A percentile compares a stretch with the other conserved stretches of the same genome.
These are phyloP conservation scores for Aphelinus certus DNA, from an alignment of 1,140 invertebrate species.

Conservation along the genomic window DNA sequence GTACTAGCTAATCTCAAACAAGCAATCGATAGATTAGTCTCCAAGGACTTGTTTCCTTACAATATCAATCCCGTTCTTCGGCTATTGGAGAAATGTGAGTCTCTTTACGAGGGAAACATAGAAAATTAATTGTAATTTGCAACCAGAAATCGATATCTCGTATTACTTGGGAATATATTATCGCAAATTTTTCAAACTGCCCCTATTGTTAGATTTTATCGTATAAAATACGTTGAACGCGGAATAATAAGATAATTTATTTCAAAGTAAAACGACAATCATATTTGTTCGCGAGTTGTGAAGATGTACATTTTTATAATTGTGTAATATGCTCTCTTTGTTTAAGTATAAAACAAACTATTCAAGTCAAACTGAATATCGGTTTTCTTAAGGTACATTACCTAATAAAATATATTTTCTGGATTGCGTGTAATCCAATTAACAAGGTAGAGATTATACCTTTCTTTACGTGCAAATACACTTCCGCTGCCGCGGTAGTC, in stretches of 20 bases:
- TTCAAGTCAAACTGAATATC: slow-evolving; percentile 23
- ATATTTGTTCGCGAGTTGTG: slow-evolving; percentile 24
- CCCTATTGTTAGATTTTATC: neutral
- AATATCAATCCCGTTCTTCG: slow-evolving; percentile 88
- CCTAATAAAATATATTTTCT: neutral
- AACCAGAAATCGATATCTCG: neutral
- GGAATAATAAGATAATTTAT: slow-evolving; percentile 1
- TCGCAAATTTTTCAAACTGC: neutral
- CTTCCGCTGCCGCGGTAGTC: slow-evolving; percentile 21
- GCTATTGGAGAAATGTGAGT: slow-evolving; percentile 85
- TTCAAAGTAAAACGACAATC: slow-evolving; percentile 22
- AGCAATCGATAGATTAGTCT: slow-evolving; percentile 83
- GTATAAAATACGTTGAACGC: neutral
- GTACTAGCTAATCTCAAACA: slow-evolving; percentile 82
- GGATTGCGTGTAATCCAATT: slow-evolving; percentile 2
- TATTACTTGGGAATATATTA: slow-evolving; percentile 18
- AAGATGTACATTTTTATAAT: slow-evolving; percentile 36
- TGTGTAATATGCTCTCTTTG: slow-evolving; percentile 38
- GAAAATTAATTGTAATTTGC: slow-evolving; percentile 52
- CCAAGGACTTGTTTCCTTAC: slow-evolving; percentile 86
- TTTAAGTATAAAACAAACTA: slow-evolving; percentile 17
- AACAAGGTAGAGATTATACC: neutral
- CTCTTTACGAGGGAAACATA: slow-evolving; percentile 81
- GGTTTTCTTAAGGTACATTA: neutral
- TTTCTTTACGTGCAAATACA: slow-evolving; percentile 15